Conservation (phyloP, 2,888 invertebrate genomes). For the Palloptera scutellata region DNA sequence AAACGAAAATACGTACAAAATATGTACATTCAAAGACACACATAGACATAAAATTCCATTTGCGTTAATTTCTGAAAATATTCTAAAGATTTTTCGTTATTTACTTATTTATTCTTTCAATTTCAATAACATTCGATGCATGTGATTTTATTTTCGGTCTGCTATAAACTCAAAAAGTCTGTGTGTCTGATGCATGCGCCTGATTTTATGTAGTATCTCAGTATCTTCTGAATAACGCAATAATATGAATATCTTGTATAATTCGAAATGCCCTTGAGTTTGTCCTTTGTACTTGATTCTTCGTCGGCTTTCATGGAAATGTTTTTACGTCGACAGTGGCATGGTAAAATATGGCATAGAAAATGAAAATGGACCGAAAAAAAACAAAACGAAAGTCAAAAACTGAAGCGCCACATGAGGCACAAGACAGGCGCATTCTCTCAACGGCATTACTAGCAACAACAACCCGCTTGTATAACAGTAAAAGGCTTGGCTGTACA, state of each 20-base stretch:
- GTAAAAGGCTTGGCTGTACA: conserved; percentile 22
- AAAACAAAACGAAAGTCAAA: background rate
- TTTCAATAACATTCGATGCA: too few relatives aligned
- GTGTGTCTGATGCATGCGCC: too few relatives aligned
- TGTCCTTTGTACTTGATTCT: conserved; percentile 21
- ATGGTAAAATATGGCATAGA: conserved; percentile 5
- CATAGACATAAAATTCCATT: too few relatives aligned
- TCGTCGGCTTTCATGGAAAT: background rate
- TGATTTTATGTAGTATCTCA: too few relatives aligned
- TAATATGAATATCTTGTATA: background rate
- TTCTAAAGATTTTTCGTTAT: too few relatives aligned
- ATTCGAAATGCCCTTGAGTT: conserved; percentile 27
- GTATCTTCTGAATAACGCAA: too few relatives aligned
- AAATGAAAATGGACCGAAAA: background rate
- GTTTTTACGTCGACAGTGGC: background rate
- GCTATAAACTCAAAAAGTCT: too few relatives aligned
- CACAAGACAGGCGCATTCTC: conserved; percentile 1
- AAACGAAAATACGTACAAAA: too few relatives aligned
- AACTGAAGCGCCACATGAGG: background rate
- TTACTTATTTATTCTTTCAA: too few relatives aligned
- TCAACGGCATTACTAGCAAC: background rate
- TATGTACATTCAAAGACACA: too few relatives aligned
- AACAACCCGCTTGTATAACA: conserved; percentile 25
- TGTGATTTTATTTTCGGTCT: too few relatives aligned
- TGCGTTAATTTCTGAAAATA: too few relatives aligned